These are phyloP conservation scores for Acropora yongei DNA, from an alignment of 64 coral and sea anemone genomes.

Conservation along the genomic window DNA sequence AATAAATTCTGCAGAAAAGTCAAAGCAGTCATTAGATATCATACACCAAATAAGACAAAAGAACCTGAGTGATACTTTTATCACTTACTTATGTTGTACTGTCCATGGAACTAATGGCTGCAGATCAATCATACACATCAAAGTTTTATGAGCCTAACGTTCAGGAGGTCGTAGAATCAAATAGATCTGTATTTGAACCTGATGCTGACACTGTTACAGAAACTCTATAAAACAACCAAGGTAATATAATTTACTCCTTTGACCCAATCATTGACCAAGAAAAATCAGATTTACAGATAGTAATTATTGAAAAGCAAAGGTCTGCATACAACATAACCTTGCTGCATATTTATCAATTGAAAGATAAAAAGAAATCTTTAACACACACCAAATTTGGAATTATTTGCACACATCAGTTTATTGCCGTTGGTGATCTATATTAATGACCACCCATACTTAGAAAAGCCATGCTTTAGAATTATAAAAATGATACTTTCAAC, in stretches of 20 bases:
- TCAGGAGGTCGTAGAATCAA: slow-evolving; percentile 28
- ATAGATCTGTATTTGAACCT: slow-evolving; percentile 59
- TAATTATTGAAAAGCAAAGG: slow-evolving; percentile 26
- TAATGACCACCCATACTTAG: slow-evolving; percentile 54
- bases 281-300: slow-evolving; percentile 20
- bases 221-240: slow-evolving; percentile 34
- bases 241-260: slow-evolving; percentile 17
- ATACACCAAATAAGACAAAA: slow-evolving; percentile 75
- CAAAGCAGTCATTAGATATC: slow-evolving; percentile 69
- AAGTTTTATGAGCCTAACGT: slow-evolving; percentile 66
- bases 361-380: slow-evolving; percentile 62
- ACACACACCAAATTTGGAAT: slow-evolving; percentile 61
- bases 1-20: slow-evolving; percentile 68
- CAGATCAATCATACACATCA: slow-evolving; percentile 65
- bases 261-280: slow-evolving; percentile 68
- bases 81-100: slow-evolving; percentile 68
- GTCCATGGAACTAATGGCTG: slow-evolving; percentile 53
- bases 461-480: slow-evolving; percentile 28
- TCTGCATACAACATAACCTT: slow-evolving; percentile 53
- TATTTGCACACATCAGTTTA: slow-evolving; percentile 66
- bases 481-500: slow-evolving; percentile 14
- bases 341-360: slow-evolving; percentile 16
- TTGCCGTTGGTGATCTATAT: slow-evolving; percentile 70
- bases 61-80: slow-evolving; percentile 42
- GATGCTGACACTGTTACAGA: slow-evolving; percentile 38